Evolutionary conservation across 2,797 vertebrate genomes (phyloP), one percentile per base, ranked within the genome.

Genomic region (Halcyon badia): DNA sequence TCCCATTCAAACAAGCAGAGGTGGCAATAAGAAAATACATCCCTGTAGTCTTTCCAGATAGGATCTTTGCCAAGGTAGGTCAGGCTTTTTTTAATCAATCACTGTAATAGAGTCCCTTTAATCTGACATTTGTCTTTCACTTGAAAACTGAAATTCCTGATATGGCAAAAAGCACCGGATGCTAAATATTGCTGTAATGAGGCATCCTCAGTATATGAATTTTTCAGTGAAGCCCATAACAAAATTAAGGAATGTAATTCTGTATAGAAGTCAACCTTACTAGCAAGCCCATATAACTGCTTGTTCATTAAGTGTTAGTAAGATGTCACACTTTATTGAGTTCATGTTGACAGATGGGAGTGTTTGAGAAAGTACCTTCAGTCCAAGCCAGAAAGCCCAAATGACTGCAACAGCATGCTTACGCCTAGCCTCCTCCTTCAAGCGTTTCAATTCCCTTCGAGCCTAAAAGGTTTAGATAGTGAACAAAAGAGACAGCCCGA

Each of bases 311-410:
- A 44, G 87, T 46, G 97, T 98, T 98, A 98, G 98, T 95, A 97
- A 60, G 86, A 87, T 91, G 97, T 94, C 65, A 95, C 95, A 44
- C 95, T 97, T 94, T 52, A 80, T 2, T 17, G 91, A 90, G 81
- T 89, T 96, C 80, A 90, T 6, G 58, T 64, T 92, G 95, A 87
- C 90, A 91, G 95, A 95, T 17, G 61, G 94, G 96, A 96, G 97
- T 72, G 85, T 82, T 94, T 89, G 91, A 97, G 91, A 94, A 96
- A 98, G 98, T 99, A 99, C 99, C 99, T 99, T 99, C 94, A 99
- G 99, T 99, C 99, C 99, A 99, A 99, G 99, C 99, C 99, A 99
- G 99, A 98, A 99, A 99, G 99, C 99, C 99, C 99, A 99, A 99
- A 99, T 99, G 98, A 99, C 99, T 98, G 99, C 99, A 93, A 99